A percentile compares a stretch with the other conserved stretches of the same genome.
These are phyloP conservation scores for Sebastes trivittatus DNA, from an alignment of 2,797 vertebrate genomes.

Conservation along the genomic window DNA sequence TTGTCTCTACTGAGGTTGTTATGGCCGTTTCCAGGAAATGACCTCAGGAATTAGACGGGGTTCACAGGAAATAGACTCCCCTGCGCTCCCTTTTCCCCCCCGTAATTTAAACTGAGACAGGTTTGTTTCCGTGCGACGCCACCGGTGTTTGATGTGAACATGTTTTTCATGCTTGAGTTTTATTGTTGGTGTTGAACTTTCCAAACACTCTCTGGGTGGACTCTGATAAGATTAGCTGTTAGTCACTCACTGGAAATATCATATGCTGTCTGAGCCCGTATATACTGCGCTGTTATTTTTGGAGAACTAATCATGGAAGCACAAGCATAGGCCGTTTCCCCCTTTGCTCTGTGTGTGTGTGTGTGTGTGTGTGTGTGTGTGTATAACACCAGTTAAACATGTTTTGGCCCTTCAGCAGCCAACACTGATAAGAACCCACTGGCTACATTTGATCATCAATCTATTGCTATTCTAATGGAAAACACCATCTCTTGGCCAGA, in stretches of 20 bases:
- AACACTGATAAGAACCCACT: conserved; percentile 36
- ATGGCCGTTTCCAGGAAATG: conserved; percentile 82
- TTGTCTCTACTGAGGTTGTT: conserved; percentile 76
- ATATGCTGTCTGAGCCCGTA: conserved; percentile 55
- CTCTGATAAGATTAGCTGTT: conserved; percentile 74
- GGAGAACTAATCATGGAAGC: conserved; percentile 54
- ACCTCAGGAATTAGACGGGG: conserved; percentile 68
- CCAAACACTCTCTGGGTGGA: conserved; percentile 56
- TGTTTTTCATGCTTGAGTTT: conserved; percentile 54
- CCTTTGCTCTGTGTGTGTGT: not conserved
- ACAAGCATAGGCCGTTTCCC: conserved; percentile 33
- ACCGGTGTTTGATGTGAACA: conserved; percentile 19
- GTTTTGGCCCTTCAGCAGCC: conserved; percentile 5
- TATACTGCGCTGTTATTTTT: conserved; percentile 65
- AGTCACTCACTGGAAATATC: conserved; percentile 73
- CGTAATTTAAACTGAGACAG: conserved; percentile 14
- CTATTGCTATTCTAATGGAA: conserved; percentile 37
- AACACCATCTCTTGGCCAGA: conserved; percentile 16
- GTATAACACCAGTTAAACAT: conserved; percentile 36
- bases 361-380: not conserved
- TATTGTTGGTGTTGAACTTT: conserved; percentile 65
- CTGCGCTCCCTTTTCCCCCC: not conserved
- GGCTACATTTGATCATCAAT: conserved; percentile 20
- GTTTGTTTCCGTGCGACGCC: not conserved
- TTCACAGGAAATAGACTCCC: conserved; percentile 64